Evolutionary conservation across 2,113 vertebrate species (phyloP).

Genomic region (Elachura formosa): DNA sequence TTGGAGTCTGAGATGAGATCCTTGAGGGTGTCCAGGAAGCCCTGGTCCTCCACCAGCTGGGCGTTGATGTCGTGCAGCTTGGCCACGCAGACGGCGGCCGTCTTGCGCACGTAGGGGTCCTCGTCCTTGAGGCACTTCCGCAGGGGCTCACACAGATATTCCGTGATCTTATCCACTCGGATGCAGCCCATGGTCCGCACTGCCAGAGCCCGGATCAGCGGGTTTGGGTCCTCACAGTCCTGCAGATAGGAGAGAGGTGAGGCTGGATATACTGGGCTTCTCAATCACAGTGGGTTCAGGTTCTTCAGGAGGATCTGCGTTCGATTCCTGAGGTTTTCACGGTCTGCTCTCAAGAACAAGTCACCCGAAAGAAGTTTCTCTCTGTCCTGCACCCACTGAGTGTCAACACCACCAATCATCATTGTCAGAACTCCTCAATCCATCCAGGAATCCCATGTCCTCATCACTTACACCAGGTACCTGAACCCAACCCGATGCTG

Average conservation of each 20-base stretch:
- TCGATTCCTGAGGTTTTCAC: accelerated
- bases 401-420: not conserved
- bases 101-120: slow-evolving; percentile 96
- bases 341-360: accelerated
- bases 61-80: slow-evolving; percentile 98
- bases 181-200: slow-evolving; percentile 99
- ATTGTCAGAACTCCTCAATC: not conserved
- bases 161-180: slow-evolving; percentile 96
- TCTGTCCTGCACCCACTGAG: not conserved
- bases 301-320: not conserved
- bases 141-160: slow-evolving; percentile 95
- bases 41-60: slow-evolving; percentile 96
- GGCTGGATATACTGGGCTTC: too few relatives aligned
- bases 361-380: not conserved
- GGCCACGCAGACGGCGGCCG: slow-evolving; percentile 92
- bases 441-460: not conserved
- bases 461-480: not conserved
- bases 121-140: slow-evolving; percentile 96
- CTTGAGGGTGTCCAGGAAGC: slow-evolving; percentile 95
- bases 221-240: slow-evolving; percentile 98
- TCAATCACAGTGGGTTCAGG: not conserved
- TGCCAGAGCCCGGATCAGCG: slow-evolving; percentile 92
- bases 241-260: not conserved
- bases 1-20: slow-evolving; percentile 98
- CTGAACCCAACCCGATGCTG: not conserved